Conservation (phyloP, 2,888 invertebrate species). For the Trichopria drosophilae region DNA sequence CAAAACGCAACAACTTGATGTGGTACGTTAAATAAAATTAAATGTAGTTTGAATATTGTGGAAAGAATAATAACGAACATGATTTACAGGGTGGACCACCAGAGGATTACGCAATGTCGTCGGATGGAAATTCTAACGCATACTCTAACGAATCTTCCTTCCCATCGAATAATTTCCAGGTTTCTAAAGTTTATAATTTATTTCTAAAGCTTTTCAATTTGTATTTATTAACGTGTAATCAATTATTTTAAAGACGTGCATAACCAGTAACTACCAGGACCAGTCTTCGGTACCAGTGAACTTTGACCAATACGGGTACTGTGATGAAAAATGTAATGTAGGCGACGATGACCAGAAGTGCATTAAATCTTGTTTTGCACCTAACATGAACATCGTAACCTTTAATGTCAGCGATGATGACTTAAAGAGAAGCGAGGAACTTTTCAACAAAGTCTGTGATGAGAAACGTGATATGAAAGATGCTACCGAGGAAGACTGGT, state of each 20-base stretch:
- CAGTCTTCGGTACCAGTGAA: constrained; percentile 67
- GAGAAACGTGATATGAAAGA: constrained; percentile 49
- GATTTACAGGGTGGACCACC: constrained; percentile 29
- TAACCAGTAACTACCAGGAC: constrained; percentile 65
- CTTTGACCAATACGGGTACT: constrained; percentile 66
- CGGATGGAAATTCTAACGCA: constrained; percentile 27
- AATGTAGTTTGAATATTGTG: no score
- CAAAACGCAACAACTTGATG: constrained; percentile 47
- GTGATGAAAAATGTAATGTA: constrained; percentile 67
- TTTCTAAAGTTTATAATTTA: no score
- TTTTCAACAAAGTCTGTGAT: constrained; percentile 63
- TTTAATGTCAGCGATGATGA: constrained; percentile 61
- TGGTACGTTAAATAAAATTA: constrained; percentile 41
- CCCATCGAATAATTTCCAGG: no score
- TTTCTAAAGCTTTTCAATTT: not conserved
- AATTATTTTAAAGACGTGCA: no score
- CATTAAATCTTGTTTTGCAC: no score
- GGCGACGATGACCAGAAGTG: constrained; percentile 63
- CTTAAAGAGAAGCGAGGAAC: constrained; percentile 60
- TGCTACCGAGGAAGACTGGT: constrained; percentile 51
- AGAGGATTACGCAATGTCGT: constrained; percentile 25
- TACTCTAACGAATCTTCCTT: constrained; percentile 55
- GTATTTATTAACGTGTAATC: not conserved
- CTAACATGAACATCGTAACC: constrained; percentile 29
- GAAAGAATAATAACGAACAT: no score